These are phyloP conservation scores for Hoplodrina blanda DNA, from an alignment of 2,888 invertebrate species.

Conservation along the genomic window DNA sequence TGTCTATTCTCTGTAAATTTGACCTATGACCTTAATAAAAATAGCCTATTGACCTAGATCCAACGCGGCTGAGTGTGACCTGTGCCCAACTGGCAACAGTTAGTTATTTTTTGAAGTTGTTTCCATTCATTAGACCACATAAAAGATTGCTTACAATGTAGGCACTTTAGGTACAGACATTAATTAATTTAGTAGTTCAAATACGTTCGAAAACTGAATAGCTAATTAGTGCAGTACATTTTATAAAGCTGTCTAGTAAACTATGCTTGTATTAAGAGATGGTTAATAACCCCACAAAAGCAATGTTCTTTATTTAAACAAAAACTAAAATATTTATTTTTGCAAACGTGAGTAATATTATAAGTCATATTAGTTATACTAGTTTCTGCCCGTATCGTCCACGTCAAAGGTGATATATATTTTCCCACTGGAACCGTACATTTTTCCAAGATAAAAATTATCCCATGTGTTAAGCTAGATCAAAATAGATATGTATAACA, in stretches of 20 bases:
- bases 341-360: no score
- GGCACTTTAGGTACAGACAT: neutral
- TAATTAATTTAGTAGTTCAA: neutral
- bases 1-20: neutral
- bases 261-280: neutral
- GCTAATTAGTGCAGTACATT: no score
- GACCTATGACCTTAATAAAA: slow-evolving; percentile 36
- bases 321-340: no score
- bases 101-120: neutral
- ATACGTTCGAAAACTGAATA: neutral
- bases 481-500: no score
- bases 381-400: no score
- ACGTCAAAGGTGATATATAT: no score
- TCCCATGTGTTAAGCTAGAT: no score
- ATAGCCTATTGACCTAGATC: slow-evolving; percentile 39
- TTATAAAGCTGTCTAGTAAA: neutral
- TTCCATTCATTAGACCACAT: neutral
- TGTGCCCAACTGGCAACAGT: neutral
- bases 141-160: neutral
- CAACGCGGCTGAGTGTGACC: neutral
- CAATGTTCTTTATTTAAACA: no score
- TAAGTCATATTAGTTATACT: no score
- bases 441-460: no score
- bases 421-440: no score
- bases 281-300: neutral